Base-by-base conservation (phyloP, 2,113 vertebrate genomes). In the Anoplopoma fimbria region DNA sequence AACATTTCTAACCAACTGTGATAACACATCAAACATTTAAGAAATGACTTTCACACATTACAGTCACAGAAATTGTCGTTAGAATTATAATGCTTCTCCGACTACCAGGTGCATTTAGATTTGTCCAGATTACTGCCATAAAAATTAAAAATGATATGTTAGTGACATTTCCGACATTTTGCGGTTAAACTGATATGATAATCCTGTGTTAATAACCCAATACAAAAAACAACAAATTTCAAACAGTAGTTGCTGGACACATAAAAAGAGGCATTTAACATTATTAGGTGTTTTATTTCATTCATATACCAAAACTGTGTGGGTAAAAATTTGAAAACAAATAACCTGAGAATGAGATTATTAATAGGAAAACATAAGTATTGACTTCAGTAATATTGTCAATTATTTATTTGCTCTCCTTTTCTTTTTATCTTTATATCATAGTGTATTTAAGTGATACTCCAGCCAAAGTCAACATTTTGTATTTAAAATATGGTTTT, bases 271-370 rank as follows among this genome's bases (percentile, higher is more conserved):
- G 0, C 25, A 45, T 1, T 60, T 21, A 61, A 1, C 42, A 75
- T n/a, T n/a, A 67, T n/a, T 8, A 31, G 19, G 10, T 7, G 42
- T 57, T 83, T 77, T 67, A 81, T 80, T 86, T 62, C 10, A 75
- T 82, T 75, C 14, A 72, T 36, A 8, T 61, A 61, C 4, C 27
- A 78, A 79, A 83, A 77, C 17, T 69, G 5, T 45, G 8, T 73
- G 57, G 3, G 58, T 62, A 36, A 76, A 79, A 53, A 31, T 83
- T 75, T 68, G 7, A 72, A 82, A 69, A 10, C 60, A 70, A 67
- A 62, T 45, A 79, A 79, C 76, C 73, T 67, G 74, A 77, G 60
- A 81, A 62, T 27, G 4, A 55, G 4, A 47, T 38, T 29, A 53
- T 21, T 49, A 9, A 55, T 33, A 12, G 61, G 29, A 45, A 51